Conservation (phyloP, 2,797 vertebrate species). For the Bradypus variegatus region DNA sequence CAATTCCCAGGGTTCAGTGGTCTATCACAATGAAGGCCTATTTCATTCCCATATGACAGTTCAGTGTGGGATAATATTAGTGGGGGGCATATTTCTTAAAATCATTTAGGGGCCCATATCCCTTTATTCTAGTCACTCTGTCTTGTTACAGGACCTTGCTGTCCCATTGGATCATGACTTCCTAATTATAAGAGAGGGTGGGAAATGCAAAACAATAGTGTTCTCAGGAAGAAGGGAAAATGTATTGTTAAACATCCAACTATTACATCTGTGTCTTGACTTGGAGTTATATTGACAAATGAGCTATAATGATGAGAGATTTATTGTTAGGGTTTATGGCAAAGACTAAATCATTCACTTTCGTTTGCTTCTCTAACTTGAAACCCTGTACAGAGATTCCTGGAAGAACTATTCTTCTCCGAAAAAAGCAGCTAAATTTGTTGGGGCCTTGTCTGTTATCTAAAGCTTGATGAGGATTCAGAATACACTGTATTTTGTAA, state of each 20-base stretch:
- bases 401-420: constrained; percentile 52
- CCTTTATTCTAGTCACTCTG: constrained; percentile 7
- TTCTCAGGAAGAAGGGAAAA: constrained; percentile 27
- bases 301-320: constrained; percentile 58
- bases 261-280: constrained; percentile 61
- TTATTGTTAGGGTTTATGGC: constrained; percentile 40
- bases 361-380: constrained; percentile 38
- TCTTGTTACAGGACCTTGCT: neutral
- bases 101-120: neutral
- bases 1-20: neutral
- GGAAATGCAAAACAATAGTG: neutral
- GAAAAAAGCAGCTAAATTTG: constrained; percentile 51
- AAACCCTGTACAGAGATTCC: constrained; percentile 34
- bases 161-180: neutral
- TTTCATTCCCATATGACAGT: neutral
- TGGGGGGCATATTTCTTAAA: neutral
- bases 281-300: constrained; percentile 64
- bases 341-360: constrained; percentile 38
- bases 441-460: constrained; percentile 47
- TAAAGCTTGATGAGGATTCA: constrained; percentile 50
- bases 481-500: constrained; percentile 56
- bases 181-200: neutral
- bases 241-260: constrained; percentile 35
- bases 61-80: neutral
- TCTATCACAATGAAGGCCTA: neutral